Conservation (phyloP, 2,797 vertebrate genomes). For the Sebastes wilsoni region DNA sequence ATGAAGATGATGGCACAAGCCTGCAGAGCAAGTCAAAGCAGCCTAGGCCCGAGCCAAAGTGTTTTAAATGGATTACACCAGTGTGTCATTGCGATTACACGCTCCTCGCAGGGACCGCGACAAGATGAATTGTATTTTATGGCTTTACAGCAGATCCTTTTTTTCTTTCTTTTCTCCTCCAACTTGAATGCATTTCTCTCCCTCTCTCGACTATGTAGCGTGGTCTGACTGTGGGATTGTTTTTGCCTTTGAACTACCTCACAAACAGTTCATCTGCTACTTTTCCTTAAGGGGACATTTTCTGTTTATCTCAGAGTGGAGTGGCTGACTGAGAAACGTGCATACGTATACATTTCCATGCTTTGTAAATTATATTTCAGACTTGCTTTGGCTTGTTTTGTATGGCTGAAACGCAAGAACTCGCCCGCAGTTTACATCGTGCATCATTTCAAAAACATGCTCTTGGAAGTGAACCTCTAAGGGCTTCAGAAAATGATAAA, state of each 20-base stretch:
- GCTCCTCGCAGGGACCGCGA: constrained; percentile 71
- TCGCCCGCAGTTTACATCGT: neutral
- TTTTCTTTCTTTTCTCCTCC: constrained; percentile 57
- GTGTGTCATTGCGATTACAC: constrained; percentile 85
- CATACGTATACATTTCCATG: constrained; percentile 9
- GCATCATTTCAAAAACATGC: constrained; percentile 9
- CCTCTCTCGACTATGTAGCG: constrained; percentile 7
- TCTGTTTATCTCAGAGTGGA: constrained; percentile 38
- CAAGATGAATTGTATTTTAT: constrained; percentile 79
- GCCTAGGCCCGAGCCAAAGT: constrained; percentile 75
- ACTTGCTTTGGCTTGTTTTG: neutral
- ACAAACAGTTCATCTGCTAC: constrained; percentile 54
- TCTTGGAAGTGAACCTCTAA: constrained; percentile 10
- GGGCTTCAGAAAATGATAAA: neutral
- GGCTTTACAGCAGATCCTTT: constrained; percentile 73
- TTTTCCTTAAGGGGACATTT: constrained; percentile 39
- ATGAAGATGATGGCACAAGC: constrained; percentile 62
- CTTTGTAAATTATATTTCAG: constrained; percentile 29
- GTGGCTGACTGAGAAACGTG: constrained; percentile 9
- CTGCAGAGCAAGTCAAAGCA: constrained; percentile 69
- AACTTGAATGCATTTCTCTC: constrained; percentile 54
- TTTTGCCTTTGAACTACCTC: constrained; percentile 62
- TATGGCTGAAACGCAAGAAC: neutral
- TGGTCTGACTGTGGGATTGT: constrained; percentile 65
- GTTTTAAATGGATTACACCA: constrained; percentile 85